Conservation (phyloP, 2,113 vertebrate genomes). For the Marmota monax region DNA sequence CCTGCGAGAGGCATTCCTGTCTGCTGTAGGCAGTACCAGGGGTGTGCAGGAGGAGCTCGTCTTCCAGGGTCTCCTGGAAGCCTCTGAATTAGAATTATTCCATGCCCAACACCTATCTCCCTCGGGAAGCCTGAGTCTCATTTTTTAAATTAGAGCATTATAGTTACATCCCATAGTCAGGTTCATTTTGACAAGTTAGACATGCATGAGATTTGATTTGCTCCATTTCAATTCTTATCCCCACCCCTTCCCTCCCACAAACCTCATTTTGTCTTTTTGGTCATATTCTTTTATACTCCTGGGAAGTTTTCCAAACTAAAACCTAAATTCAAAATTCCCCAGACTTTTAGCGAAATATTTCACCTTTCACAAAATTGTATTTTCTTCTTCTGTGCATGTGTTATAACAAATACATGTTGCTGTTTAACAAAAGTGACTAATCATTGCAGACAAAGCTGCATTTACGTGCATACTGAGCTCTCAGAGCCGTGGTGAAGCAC, state of each 20-base stretch:
- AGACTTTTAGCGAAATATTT: not conserved
- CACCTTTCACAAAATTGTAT: not conserved
- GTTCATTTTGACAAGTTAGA: too few species aligned
- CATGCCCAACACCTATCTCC: not conserved
- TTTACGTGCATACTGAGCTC: not conserved
- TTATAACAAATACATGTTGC: not conserved
- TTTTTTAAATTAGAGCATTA: not conserved
- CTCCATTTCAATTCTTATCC: too few species aligned
- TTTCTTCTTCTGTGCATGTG: not conserved
- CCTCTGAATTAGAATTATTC: not conserved
- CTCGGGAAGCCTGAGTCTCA: not conserved
- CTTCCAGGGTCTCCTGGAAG: not conserved
- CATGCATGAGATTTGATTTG: too few species aligned
- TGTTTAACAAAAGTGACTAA: not conserved
- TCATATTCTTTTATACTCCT: not conserved
- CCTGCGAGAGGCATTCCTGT: not conserved
- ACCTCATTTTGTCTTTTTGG: not conserved
- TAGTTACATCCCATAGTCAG: too few species aligned
- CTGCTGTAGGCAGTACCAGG: not conserved
- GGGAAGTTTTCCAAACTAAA: conserved; percentile 28
- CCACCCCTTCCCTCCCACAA: too few species aligned
- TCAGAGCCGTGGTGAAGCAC: not conserved
- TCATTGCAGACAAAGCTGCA: not conserved
- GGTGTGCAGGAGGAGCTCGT: not conserved
- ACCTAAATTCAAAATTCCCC: not conserved